Percentiles rank a stretch among this genome's conserved stretches.
These are phyloP conservation scores for Carlito syrichta DNA, from an alignment of 2,113 vertebrate species.

Conservation along the genomic window DNA sequence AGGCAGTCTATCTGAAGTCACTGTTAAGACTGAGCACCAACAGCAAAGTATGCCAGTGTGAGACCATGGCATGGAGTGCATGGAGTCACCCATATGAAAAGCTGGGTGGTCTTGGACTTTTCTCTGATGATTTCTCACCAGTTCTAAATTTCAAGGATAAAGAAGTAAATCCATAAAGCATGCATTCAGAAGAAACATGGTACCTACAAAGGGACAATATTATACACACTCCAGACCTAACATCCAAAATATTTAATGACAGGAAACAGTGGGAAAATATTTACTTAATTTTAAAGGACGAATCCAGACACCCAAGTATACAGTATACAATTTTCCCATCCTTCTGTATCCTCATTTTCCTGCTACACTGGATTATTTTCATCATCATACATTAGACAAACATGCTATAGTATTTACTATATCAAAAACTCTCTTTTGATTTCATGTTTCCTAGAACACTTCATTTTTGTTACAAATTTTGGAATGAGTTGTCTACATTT, in stretches of 20 bases:
- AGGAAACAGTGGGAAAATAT: not conserved
- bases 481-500: not conserved
- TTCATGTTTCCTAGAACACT: not conserved
- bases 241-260: not conserved
- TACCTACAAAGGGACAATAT: not conserved
- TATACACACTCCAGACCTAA: not conserved
- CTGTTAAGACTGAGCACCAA: not conserved
- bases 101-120: not conserved
- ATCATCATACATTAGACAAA: not conserved
- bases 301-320: not conserved
- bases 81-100: not conserved
- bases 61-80: not conserved
- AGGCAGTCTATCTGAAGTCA: not conserved
- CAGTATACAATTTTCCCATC: not conserved
- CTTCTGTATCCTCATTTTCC: not conserved
- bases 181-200: not conserved
- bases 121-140: not conserved
- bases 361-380: not conserved
- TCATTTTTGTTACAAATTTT: not conserved
- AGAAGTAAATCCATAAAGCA: not conserved
- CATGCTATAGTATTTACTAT: not conserved
- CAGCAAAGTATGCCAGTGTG: not conserved
- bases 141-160: not conserved
- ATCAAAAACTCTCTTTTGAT: not conserved
- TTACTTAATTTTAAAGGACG: not conserved